Base-by-base conservation (phyloP, 2,797 vertebrate species). In the Peromyscus nudipes region DNA sequence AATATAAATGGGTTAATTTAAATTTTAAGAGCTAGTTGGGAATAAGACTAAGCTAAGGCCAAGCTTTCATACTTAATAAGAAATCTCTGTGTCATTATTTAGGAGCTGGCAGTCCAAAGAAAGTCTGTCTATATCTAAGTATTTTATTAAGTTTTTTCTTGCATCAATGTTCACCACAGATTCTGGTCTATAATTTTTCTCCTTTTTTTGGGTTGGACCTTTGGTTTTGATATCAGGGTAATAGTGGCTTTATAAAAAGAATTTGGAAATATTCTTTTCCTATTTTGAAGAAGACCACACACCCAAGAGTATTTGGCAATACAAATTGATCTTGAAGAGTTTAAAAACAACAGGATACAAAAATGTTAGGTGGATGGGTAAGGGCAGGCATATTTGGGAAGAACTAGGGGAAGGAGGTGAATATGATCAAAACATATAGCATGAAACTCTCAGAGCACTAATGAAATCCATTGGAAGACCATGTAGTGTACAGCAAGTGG, bases 401-500 rank as follows among this genome's bases (percentile, higher is more conserved):
- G 11, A 25, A 43, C 37, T 83, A 43, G 14, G 60, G 37, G 37
- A 57, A 81, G 52, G 7, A 1, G 4, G 2, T 64, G 25, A 64
- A 83, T 43, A 40, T 83, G 9, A 31, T 64, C 57, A 64, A 83
- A 83, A 64, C 16, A 83, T 4, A 83, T 64, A 64, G 37, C 27
- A 31, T 81, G 34, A 81, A 60, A 64, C 14, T 62, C 57, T 83
- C 81, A 43, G 27, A 83, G 27, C 29, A 46, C 27, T 65, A 64
- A 46, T 46, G 29, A 84, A 84, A 34, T 84, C 62, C 6, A 25
- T 19, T 34, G 46, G 46, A 46, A 37, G 52, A 25, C 10, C 37
- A 64, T 40, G 73, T 65, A 34, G n/a, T 60, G 7, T 84, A 83
- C 96, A 60, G 14, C 43, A 94, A 95, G 27, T 85, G 40, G 40